Base-by-base conservation (phyloP, 2,113 vertebrate species). In the Cyanoderma ruficeps region DNA sequence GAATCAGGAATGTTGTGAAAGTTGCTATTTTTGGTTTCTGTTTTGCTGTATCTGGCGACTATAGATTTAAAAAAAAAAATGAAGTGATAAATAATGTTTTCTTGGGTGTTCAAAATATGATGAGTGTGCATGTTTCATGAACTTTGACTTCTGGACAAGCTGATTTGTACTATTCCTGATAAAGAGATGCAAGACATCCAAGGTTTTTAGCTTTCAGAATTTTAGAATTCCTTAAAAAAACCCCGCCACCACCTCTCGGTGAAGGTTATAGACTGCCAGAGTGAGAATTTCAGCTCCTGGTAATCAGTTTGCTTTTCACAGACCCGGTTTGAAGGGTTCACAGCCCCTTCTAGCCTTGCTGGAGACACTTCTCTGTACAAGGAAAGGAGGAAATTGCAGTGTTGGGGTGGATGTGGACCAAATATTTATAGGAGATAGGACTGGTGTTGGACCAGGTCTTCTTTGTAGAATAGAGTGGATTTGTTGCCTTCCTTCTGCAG, bases 21-120 rank as follows among this genome's bases (percentile, higher is more conserved):
- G 71, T 67, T 92, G 79, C 76, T 94, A 33, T 63, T 92, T 95
- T 93, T 75, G 31, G 68, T 87, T 93, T 91, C 79, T 64, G 9
- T 81, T 90, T 84, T 13, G 10, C 49, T 71, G 39, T 86, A 31
- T 49, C 68, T 81, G 42, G 71, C 87, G 81, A 77, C 14, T 25
- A 39, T 7, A 52, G 52, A 35, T 50, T 82, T 31, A 10, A 46
- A 1, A 35, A 20, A 89, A 77, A 77, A 70, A 77, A 46, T 19
- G 35, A 80, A 91, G 77, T 60, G 2, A 82, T 81, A 78, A 69
- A 82, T 59, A 37, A 47, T 78, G 41, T 47, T 83, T 94, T 83
- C 25, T 47, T 78, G 65, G 24, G 25, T 78, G 68, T 60, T 93
- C 60, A 78, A 37, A 88, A 75, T n/a, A n/a, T 20, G 78, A 24